Evolutionary conservation across 2,113 vertebrate genomes (phyloP).

Genomic region (Odocoileus hemionus): DNA sequence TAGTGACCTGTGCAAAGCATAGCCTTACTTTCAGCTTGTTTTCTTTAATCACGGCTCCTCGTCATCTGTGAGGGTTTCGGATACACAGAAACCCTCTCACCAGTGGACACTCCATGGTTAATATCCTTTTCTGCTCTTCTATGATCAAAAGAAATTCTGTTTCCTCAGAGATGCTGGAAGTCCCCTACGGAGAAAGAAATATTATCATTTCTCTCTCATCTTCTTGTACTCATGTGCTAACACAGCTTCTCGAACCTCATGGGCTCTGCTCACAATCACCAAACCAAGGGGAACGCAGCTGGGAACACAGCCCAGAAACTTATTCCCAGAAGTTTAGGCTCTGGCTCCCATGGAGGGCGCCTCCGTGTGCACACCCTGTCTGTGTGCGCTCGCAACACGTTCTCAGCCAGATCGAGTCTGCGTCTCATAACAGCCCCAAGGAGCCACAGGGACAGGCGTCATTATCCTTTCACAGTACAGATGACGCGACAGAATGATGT

Average conservation of each 20-base stretch:
- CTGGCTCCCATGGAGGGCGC: not conserved
- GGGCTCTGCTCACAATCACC: slow-evolving; percentile 21
- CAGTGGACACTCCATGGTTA: slow-evolving; percentile 23
- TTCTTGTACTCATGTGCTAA: slow-evolving; percentile 4
- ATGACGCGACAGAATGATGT: not conserved
- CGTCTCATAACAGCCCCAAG: not conserved
- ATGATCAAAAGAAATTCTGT: slow-evolving; percentile 62
- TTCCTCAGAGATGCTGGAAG: slow-evolving; percentile 57
- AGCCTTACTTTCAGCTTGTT: not conserved
- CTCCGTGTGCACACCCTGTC: not conserved
- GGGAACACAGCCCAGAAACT: slow-evolving; percentile 22
- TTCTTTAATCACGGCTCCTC: not conserved
- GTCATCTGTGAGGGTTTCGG: not conserved
- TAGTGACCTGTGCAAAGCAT: accelerated
- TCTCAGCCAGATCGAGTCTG: not conserved
- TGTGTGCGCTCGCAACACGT: not conserved
- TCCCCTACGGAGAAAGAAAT: slow-evolving; percentile 69
- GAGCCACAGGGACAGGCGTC: not conserved
- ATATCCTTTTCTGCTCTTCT: slow-evolving; percentile 4
- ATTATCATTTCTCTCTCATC: slow-evolving; percentile 70
- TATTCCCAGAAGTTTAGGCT: slow-evolving; percentile 20
- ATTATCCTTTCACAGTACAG: not conserved
- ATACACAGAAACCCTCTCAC: not conserved
- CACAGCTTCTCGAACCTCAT: slow-evolving; percentile 35
- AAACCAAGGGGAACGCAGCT: slow-evolving; percentile 13